Percentiles rank a stretch among this genome's conserved stretches.
Evolutionary conservation across 2,113 vertebrate genomes (phyloP).

Genomic region (Psilopogon haemacephalus): DNA sequence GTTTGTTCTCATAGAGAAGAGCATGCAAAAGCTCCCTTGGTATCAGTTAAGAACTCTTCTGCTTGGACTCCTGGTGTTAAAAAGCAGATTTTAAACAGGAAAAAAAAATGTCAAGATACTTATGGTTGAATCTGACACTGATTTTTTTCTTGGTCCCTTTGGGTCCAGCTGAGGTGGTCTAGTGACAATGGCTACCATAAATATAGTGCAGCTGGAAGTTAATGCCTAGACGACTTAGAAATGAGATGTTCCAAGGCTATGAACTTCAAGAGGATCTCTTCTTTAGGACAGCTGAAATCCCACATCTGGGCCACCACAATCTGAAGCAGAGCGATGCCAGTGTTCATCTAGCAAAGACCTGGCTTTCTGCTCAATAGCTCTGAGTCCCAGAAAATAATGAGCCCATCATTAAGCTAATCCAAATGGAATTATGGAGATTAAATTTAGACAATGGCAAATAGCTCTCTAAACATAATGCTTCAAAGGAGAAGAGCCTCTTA

Average conservation of each 20-base stretch:
- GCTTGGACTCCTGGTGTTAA: not conserved
- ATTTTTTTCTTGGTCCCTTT: not conserved
- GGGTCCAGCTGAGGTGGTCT: not conserved
- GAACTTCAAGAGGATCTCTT: not conserved
- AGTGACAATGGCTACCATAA: not conserved
- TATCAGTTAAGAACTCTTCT: not conserved
- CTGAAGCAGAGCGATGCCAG: not conserved
- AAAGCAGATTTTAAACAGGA: not conserved
- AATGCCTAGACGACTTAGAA: not conserved
- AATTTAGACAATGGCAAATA: constrained; percentile 56
- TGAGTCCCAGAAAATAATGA: constrained; percentile 41
- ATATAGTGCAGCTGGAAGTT: not conserved
- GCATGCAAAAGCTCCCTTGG: accelerated
- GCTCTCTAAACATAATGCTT: constrained; percentile 41
- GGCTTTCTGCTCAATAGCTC: not conserved
- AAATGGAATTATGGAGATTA: constrained; percentile 37
- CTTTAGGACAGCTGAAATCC: not conserved
- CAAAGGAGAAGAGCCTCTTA: constrained; percentile 19
- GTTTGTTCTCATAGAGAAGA: not conserved
- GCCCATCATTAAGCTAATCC: constrained; percentile 37
- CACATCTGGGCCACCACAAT: not conserved
- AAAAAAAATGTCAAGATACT: not conserved
- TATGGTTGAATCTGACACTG: not conserved
- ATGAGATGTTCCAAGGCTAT: not conserved
- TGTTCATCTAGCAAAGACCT: not conserved